phyloP scores from a whole-genome alignment of 2,888 invertebrate species.

The Cantharis rufa region DNA sequence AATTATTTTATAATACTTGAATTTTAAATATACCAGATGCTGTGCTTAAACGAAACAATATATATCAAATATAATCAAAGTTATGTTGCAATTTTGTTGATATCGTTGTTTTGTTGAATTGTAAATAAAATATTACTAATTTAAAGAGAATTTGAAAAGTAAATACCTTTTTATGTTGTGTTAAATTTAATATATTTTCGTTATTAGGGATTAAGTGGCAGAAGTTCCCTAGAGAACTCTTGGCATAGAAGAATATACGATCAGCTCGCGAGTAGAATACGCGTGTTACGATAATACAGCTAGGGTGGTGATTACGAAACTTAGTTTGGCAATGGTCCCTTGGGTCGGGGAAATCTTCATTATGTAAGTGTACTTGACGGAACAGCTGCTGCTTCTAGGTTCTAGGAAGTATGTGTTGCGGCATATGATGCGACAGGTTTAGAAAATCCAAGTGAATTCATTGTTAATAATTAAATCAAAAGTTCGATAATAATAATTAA shows the following conservation, averaged over 20 bases:
- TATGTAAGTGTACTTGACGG: slow-evolving; percentile 25
- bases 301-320: slow-evolving; percentile 23
- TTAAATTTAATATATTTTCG: slow-evolving; percentile 21
- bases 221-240: slow-evolving; percentile 16
- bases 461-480: slow-evolving; percentile 19
- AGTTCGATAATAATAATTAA: slow-evolving; percentile 7
- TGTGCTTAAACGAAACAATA: too few relatives aligned
- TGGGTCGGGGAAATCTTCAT: slow-evolving; percentile 24
- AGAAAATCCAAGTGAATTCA: slow-evolving; percentile 11
- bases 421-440: slow-evolving; percentile 21
- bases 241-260: slow-evolving; percentile 21
- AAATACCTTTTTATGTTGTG: slow-evolving; percentile 12
- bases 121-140: not conserved
- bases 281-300: slow-evolving; percentile 22
- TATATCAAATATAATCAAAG: not conserved
- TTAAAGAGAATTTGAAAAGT: not conserved
- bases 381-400: slow-evolving; percentile 16
- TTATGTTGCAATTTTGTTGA: too few relatives aligned
- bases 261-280: slow-evolving; percentile 22
- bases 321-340: slow-evolving; percentile 25
- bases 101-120: not conserved
- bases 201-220: slow-evolving; percentile 21
- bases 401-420: slow-evolving; percentile 20
- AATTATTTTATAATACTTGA: too few relatives aligned
- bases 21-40: too few relatives aligned